These are phyloP conservation scores for Eucera pruinosa DNA, from an alignment of 2,888 invertebrate species.

Conservation along the genomic window DNA sequence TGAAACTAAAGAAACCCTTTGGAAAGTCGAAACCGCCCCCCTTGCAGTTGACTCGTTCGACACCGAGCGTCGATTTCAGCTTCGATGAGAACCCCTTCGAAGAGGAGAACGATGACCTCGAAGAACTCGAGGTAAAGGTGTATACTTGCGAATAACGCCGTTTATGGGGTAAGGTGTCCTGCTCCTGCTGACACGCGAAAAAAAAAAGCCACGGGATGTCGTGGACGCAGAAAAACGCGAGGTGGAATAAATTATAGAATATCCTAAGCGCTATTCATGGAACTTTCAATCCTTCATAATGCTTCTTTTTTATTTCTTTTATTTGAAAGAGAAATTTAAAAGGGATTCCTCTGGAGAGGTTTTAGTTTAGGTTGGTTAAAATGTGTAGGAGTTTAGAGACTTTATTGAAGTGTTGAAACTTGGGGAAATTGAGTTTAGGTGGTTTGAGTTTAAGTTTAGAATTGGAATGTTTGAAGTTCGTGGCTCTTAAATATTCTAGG, in stretches of 20 bases:
- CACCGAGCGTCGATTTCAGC: conserved; percentile 54
- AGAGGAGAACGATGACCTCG: conserved; percentile 79
- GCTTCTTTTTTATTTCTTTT: background rate
- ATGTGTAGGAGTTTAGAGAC: background rate
- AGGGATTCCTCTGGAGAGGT: background rate
- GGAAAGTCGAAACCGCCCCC: conserved; percentile 64
- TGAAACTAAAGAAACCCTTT: conserved; percentile 70
- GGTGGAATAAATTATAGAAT: conserved; percentile 24
- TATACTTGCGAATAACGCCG: conserved; percentile 31
- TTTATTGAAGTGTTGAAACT: background rate
- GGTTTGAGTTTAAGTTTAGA: background rate
- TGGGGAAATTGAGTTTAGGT: background rate
- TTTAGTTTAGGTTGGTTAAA: background rate
- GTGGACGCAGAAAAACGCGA: conserved; percentile 1
- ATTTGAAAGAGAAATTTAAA: background rate
- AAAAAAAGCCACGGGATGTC: conserved; percentile 5
- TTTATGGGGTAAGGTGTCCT: conserved; percentile 45
- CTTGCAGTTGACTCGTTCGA: conserved; percentile 50
- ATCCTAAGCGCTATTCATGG: background rate
- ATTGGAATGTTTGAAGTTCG: background rate
- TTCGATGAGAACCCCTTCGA: conserved; percentile 78
- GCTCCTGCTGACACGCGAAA: conserved; percentile 10
- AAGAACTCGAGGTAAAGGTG: conserved; percentile 82
- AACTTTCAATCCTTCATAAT: background rate
- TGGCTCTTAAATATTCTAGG: background rate